Conservation (phyloP, 2,113 vertebrate species). For the Xiphorhynchus elegans region DNA sequence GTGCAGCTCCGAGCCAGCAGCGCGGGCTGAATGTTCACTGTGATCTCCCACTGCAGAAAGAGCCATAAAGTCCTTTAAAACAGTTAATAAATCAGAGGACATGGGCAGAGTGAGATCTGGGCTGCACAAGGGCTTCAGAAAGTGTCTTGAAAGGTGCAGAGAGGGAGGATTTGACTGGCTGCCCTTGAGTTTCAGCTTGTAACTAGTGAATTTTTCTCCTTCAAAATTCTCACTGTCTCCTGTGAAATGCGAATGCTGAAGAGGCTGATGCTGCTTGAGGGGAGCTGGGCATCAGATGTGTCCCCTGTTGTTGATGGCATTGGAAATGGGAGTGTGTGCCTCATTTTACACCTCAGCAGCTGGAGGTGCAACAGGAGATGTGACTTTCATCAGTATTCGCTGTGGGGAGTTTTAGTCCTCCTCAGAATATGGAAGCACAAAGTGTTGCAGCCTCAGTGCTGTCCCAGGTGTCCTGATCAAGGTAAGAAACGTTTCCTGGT, state of each 20-base stretch:
- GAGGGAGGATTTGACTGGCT: not conserved
- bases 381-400: not conserved
- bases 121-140: not conserved
- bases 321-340: not conserved
- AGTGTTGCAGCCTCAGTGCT: not conserved
- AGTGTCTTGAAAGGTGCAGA: not conserved
- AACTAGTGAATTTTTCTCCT: not conserved
- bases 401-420: not conserved
- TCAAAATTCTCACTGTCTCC: not conserved
- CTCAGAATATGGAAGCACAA: not conserved
- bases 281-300: not conserved
- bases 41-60: not conserved
- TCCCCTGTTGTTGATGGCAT: accelerated
- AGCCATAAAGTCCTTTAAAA: constrained; percentile 7
- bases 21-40: not conserved
- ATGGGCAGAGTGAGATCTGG: not conserved
- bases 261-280: not conserved
- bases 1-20: not conserved
- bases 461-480: not conserved
- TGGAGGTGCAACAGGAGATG: not conserved
- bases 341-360: not conserved
- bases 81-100: constrained; percentile 40
- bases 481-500: not conserved
- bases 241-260: not conserved
- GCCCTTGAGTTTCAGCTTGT: not conserved